These are phyloP conservation scores for Macropus fuliginosus DNA, from an alignment of 2,797 vertebrate species.

Conservation along the genomic window DNA sequence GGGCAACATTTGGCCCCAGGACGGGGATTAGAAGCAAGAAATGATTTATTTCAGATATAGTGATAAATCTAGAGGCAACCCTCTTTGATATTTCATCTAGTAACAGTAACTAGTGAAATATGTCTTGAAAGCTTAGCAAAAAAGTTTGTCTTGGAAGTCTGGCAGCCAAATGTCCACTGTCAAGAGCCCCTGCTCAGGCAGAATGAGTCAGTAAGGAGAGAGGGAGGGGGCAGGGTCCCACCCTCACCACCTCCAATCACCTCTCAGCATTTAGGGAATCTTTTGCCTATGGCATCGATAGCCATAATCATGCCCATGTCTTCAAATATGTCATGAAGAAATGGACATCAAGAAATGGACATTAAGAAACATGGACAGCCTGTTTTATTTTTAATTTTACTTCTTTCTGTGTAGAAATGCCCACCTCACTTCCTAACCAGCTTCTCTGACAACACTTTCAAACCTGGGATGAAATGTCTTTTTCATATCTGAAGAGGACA, in stretches of 20 bases:
- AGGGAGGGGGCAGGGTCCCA: background rate
- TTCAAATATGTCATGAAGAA: background rate
- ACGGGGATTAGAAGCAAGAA: background rate
- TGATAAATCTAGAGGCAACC: background rate
- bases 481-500: slow-evolving; percentile 77
- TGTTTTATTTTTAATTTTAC: slow-evolving; percentile 30
- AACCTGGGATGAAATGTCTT: slow-evolving; percentile 77
- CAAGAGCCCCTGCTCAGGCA: slow-evolving; percentile 44
- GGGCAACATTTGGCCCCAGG: background rate
- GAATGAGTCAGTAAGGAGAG: slow-evolving; percentile 65
- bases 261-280: no score
- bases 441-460: slow-evolving; percentile 81
- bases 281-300: background rate
- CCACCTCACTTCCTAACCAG: slow-evolving; percentile 51
- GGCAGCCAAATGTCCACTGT: slow-evolving; percentile 74
- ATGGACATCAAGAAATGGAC: background rate
- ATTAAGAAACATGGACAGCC: slow-evolving; percentile 24
- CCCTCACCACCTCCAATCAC: slow-evolving; percentile 17
- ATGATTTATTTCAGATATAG: slow-evolving; percentile 66
- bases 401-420: slow-evolving; percentile 36
- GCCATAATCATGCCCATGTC: background rate
- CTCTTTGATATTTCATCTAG: slow-evolving; percentile 66
- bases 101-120: slow-evolving; percentile 58
- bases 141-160: slow-evolving; percentile 62
- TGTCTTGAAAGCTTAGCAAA: slow-evolving; percentile 68